Evolutionary conservation across 1,140 invertebrate genomes (phyloP).

Genomic region (Bombus impatiens): DNA sequence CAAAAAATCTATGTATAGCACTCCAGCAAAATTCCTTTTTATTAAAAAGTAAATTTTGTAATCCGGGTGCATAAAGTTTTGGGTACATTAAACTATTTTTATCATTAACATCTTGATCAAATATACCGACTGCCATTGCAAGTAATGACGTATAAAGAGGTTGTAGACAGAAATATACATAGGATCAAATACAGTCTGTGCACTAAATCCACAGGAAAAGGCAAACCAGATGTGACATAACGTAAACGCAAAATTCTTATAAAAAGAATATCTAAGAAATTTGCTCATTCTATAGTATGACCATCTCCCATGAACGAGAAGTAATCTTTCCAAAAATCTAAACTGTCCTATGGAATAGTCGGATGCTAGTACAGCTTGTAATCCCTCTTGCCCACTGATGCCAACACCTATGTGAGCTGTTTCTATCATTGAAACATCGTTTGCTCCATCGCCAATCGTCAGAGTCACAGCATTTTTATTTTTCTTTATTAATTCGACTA

Average conservation of each 20-base stretch:
- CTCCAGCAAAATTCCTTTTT: slow-evolving; percentile 97
- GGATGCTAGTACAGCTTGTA: slow-evolving; percentile 98
- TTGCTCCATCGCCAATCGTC: slow-evolving; percentile 98
- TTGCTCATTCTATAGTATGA: slow-evolving; percentile 99
- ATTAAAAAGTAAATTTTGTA: slow-evolving; percentile 97
- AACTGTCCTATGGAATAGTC: slow-evolving; percentile 99
- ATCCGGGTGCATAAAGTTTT: slow-evolving; percentile 97
- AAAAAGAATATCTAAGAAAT: slow-evolving; percentile 99
- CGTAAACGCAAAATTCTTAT: slow-evolving; percentile 99
- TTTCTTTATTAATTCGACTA: slow-evolving; percentile 98
- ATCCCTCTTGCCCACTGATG: slow-evolving; percentile 99
- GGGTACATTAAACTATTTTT: slow-evolving; percentile 94
- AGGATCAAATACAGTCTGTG: slow-evolving; percentile 99
- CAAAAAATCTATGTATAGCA: slow-evolving; percentile 97
- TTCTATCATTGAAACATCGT: slow-evolving; percentile 99
- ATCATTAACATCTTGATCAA: slow-evolving; percentile 97
- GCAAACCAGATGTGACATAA: slow-evolving; percentile 99
- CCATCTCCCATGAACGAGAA: slow-evolving; percentile 99
- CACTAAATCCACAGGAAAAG: slow-evolving; percentile 99
- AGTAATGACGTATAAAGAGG: slow-evolving; percentile 98
- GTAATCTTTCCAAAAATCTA: slow-evolving; percentile 95
- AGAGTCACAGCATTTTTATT: slow-evolving; percentile 97
- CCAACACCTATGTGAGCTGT: slow-evolving; percentile 99
- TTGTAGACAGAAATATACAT: slow-evolving; percentile 99
- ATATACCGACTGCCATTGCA: slow-evolving; percentile 95